Evolutionary conservation across 2,113 vertebrate species (phyloP), one percentile per base, ranked within the genome.

Genomic region (Pachycephala philippinensis): DNA sequence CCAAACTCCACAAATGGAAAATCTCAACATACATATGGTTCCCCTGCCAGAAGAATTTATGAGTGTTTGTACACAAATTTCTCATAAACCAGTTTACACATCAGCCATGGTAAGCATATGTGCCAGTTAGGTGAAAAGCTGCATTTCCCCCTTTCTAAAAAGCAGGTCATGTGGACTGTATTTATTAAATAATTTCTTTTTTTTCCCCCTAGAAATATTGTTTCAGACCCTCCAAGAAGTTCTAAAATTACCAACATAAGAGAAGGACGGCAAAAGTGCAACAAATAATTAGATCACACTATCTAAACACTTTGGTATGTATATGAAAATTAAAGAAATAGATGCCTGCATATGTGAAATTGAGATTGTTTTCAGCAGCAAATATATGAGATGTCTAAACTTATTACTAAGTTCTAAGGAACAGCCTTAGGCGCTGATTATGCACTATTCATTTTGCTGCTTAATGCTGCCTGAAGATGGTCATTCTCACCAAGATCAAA

Each of bases 271-370:
- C 28, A 64, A 61, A 93, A 85, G 20, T 28, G 15, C 37, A 75
- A 82, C 21, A 93, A 81, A 63, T 70, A 59, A 71, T 78, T 84
- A 70, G 14, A 49, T 79, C 66, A 72, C 18, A 26, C 24, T 76
- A 60, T 26, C 19, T 84, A 68, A 92, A 79, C 16, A 21, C 11
- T 63, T 66, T 87, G 56, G 19, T 52, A 89, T 56, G n/a, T 49
- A 37, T 31, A 64, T 42, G 37, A 94, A 91, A 94, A 84, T 76
- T 84, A 83, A 83, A 93, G 40, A 76, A 95, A 93, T 42, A 78
- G 24, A 42, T 53, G 39, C 37, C 45, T 22, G 45, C 28, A 27
- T 66, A 82, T 61, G 61, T 30, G 16, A 95, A 96, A 65, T 1
- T 0, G 5, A 84, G 77, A 59, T 84, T 87, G 60, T 87, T 96